These are phyloP conservation scores for Parnassius glacialis DNA, from an alignment of 2,888 invertebrate species.

Conservation along the genomic window DNA sequence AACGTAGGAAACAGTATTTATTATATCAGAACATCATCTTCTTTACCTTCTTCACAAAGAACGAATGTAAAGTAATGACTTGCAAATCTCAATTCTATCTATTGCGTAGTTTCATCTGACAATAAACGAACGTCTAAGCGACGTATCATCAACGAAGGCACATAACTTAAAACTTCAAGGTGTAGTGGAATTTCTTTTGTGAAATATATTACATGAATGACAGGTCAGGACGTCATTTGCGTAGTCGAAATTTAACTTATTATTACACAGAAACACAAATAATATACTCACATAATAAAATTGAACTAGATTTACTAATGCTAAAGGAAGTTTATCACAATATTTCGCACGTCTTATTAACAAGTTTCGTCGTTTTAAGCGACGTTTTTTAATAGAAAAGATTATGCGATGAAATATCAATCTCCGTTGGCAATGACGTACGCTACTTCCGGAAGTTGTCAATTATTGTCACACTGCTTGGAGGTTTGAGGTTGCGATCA, in stretches of 20 bases:
- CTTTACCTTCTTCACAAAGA: constrained; percentile 61
- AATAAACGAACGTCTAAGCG: constrained; percentile 12
- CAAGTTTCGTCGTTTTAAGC: constrained; percentile 67
- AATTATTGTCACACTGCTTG: constrained; percentile 31
- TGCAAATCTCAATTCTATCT: constrained; percentile 56
- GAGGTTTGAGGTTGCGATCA: constrained; percentile 19
- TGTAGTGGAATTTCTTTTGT: constrained; percentile 37
- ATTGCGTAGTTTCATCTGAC: constrained; percentile 48
- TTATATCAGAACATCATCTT: constrained; percentile 43
- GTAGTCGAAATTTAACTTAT: constrained; percentile 55
- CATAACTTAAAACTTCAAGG: constrained; percentile 18
- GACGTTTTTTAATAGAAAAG: constrained; percentile 60
- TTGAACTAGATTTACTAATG: constrained; percentile 73
- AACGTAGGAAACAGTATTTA: constrained; percentile 43
- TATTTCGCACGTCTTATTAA: constrained; percentile 68
- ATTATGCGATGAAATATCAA: constrained; percentile 46
- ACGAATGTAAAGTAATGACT: constrained; percentile 60
- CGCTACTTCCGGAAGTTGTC: constrained; percentile 69
- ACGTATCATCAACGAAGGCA: constrained; percentile 9
- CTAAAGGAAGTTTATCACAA: constrained; percentile 75
- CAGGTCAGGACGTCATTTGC: constrained; percentile 69
- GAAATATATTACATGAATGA: constrained; percentile 75
- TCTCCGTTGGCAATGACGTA: constrained; percentile 78
- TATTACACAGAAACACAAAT: constrained; percentile 44
- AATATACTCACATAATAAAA: constrained; percentile 72